Evolutionary conservation across 2,113 vertebrate species (phyloP), one percentile per base, ranked within the genome.

Genomic region (Petroica traversi): DNA sequence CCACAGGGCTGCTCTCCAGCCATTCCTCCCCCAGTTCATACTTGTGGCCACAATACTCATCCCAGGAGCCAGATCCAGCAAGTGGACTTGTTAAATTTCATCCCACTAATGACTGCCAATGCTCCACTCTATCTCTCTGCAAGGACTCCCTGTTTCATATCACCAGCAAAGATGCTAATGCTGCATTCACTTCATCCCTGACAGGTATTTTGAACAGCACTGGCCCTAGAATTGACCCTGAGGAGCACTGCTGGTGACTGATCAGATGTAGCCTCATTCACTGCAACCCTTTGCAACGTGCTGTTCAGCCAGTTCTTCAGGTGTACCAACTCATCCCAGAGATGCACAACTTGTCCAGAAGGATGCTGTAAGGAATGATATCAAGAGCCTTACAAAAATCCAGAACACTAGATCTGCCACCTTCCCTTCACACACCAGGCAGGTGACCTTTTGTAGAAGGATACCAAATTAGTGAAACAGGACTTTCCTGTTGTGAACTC

Each of bases 181-280:
- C 19, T 11, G 26, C 33, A 22, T 33, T 45, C 57, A 45, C 1
- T 31, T 26, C 0, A 23, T 10, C n/a, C 33, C 22, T 38, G 40
- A 59, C 19, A 72, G 38, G 2, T 7, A 33, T 14, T 26, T 4
- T 26, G 33, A 62, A 63, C 57, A 52, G 48, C 22, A 9, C 18
- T 45, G 40, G 24, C 34, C 14, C n/a, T 11, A 29, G 41, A 48
- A 57, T 6, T 48, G 29, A 48, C 19, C 24, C 41, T 74, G 51
- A 74, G 19, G 49, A 55, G 6, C 61, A 16, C 3, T 0, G 0
- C 20, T 36, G 20, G 22, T 45, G 62, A 55, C 68, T 0, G 0
- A 2, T 24, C 40, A 85, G 15, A 19, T 11, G 10, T 25, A 58
- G 22, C 26, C 25, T 12, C 22, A 36, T 24, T 49, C 28, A 64